Conservation (phyloP, 2,888 invertebrate genomes). For the Dusona sp. region DNA sequence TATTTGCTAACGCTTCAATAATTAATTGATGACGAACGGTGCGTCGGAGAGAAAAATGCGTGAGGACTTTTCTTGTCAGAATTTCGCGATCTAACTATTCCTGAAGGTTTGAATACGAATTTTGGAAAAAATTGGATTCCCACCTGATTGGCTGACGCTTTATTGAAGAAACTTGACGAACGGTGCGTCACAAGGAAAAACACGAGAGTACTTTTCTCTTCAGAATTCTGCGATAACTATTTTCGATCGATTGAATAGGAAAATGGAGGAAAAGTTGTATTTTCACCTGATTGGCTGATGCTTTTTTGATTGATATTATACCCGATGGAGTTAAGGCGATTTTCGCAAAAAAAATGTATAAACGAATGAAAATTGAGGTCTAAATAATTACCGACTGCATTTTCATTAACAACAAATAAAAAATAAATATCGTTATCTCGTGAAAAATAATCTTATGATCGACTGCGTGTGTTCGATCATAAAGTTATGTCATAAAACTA, state of each 20-base stretch:
- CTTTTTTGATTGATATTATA: no score
- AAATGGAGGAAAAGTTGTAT: no score
- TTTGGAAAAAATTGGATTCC: neutral
- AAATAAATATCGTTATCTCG: no score
- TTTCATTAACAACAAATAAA: no score
- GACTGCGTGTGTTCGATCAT: conserved; percentile 52
- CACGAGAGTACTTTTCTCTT: neutral
- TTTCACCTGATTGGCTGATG: neutral
- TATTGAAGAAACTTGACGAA: neutral
- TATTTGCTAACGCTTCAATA: neutral
- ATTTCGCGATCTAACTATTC: neutral
- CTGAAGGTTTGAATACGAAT: neutral
- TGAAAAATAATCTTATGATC: conserved; percentile 41
- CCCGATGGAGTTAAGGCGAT: no score
- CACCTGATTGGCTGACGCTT: neutral
- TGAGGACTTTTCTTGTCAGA: neutral
- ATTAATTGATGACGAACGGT: neutral
- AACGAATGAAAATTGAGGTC: neutral
- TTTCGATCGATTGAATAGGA: neutral
- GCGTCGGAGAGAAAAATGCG: neutral
- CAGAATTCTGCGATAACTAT: neutral
- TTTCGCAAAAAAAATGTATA: neutral
- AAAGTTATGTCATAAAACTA: conserved; percentile 58
- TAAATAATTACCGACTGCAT: neutral
- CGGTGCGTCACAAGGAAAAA: neutral